Conservation (phyloP, 2,888 invertebrate genomes). For the Drosophila picticornis region DNA sequence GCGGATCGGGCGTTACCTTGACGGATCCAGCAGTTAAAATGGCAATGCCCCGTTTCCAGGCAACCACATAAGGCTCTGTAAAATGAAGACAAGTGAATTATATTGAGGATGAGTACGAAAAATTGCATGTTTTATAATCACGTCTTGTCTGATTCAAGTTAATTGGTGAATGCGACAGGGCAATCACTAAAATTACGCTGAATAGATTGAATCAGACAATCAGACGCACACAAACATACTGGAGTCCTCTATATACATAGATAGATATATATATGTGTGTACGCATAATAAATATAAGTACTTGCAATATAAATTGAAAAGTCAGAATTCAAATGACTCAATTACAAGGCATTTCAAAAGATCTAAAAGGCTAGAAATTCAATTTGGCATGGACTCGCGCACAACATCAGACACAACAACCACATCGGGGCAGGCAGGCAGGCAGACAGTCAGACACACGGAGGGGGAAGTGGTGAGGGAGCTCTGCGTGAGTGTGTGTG, state of each 20-base stretch:
- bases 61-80: conserved; percentile 88
- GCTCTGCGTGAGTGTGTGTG: not conserved
- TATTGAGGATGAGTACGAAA: conserved; percentile 13
- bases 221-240: conserved; percentile 14
- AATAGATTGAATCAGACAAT: conserved; percentile 63
- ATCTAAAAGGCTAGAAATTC: conserved; percentile 80
- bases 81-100: conserved; percentile 18
- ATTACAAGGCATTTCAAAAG: conserved; percentile 77
- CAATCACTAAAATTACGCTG: conserved; percentile 67
- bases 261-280: not conserved
- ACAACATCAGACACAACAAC: conserved; percentile 35
- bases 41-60: conserved; percentile 89
- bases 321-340: conserved; percentile 79
- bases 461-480: not conserved
- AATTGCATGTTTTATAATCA: conserved; percentile 33
- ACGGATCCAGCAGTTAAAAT: conserved; percentile 88
- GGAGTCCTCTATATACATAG: not conserved
- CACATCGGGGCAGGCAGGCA: conserved; percentile 21
- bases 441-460: conserved; percentile 1
- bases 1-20: conserved; percentile 88
- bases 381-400: conserved; percentile 75
- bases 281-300: conserved; percentile 25
- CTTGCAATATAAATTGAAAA: conserved; percentile 70
- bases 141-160: conserved; percentile 36
- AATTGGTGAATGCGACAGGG: conserved; percentile 54